Evolutionary conservation across 2,113 vertebrate genomes (phyloP).

Genomic region (Hassar affinis): DNA sequence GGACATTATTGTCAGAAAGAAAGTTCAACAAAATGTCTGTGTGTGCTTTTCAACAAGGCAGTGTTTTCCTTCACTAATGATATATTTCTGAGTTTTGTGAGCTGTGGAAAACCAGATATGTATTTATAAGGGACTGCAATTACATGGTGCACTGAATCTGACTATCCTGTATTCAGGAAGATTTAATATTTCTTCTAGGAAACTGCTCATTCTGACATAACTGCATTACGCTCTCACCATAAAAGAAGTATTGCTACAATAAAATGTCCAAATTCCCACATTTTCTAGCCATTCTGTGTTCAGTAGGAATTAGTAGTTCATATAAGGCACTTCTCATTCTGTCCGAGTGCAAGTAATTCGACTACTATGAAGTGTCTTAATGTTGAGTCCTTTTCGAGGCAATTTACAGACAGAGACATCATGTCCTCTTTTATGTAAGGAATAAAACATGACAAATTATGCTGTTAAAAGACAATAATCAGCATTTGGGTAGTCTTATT

Average conservation of each 20-base stretch:
- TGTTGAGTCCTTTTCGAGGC: constrained; percentile 18
- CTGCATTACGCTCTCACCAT: constrained; percentile 54
- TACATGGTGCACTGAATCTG: constrained; percentile 72
- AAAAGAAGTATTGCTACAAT: constrained; percentile 60
- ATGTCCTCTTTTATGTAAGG: neutral
- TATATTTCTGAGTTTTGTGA: constrained; percentile 67
- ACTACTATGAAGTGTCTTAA: constrained; percentile 57
- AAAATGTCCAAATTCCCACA: constrained; percentile 56
- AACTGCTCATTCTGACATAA: constrained; percentile 59
- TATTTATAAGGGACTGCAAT: constrained; percentile 66
- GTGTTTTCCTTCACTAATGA: constrained; percentile 57
- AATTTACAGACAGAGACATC: neutral
- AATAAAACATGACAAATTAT: neutral
- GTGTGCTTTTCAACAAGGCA: constrained; percentile 53
- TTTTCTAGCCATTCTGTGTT: constrained; percentile 69
- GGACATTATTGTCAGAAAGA: constrained; percentile 29
- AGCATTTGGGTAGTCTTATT: no score
- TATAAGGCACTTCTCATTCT: constrained; percentile 55
- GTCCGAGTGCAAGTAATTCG: constrained; percentile 35
- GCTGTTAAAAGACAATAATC: neutral
- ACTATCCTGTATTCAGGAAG: constrained; percentile 67
- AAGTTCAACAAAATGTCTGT: constrained; percentile 45
- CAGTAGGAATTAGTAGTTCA: constrained; percentile 62
- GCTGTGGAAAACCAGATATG: constrained; percentile 62
- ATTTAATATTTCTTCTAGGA: constrained; percentile 64